Evolutionary conservation across 2,888 invertebrate genomes (phyloP), one percentile per base, ranked within the genome.

Genomic region (Plebejus argus): DNA sequence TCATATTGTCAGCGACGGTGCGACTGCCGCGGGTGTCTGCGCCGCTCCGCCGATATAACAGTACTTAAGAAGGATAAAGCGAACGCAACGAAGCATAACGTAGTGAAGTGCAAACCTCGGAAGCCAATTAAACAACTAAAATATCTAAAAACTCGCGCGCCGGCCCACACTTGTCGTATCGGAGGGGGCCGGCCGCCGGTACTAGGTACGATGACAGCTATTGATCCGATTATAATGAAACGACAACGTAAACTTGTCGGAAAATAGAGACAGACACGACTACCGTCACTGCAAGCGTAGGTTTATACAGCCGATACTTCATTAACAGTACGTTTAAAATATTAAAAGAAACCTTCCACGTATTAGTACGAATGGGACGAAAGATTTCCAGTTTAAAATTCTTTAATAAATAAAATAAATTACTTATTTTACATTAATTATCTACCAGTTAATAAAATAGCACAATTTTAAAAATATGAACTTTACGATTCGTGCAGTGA

Each of bases 261-360:
- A 49, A 72, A 49, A 23, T 45, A 45, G 45, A 18, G 49, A 74
- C 53, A 74, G 74, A 58, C 39, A 39, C 70, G 20, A 71, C 77
- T 77, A 77, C 56, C 56, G 71, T 58, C 56, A 71, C 71, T 77
- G 35, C 20, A 77, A 77, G 77, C 77, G 56, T 71, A 77, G 77
- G 77, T 77, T 77, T 77, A 15, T 77, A 77, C 76, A 77, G 76
- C 76, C 56, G 49, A 71, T 77, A 70, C 28, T 74, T 49, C 53
- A 74, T 15, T 45, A 74, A 74, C 53, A 53, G 74, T 74, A 74
- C 15, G 49, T 71, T 77, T 53, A 39, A 53, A 77, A 71, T 35
- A 77, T 53, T 33, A 53, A 70, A 53, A 76, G 18, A 76, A 70
- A 70, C 10, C 6, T 39, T 33, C 56, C 53, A 53, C 70, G 8